Evolutionary conservation across 2,797 vertebrate species (phyloP).

Genomic region (Rhinophrynus dorsalis): DNA sequence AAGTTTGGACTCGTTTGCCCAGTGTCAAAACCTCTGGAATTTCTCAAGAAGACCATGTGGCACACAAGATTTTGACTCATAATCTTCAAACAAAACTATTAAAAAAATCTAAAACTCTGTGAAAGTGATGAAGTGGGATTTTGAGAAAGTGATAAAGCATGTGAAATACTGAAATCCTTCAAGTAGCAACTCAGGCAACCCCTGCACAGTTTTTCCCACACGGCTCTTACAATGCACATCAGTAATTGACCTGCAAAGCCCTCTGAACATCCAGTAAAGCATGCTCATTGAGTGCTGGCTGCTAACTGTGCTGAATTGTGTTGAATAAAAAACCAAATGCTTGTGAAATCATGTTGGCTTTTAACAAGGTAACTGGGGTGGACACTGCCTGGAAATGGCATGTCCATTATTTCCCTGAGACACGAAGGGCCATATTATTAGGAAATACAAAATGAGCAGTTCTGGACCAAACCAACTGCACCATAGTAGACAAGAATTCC

Average conservation of each 20-base stretch:
- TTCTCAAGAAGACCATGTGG: constrained; percentile 19
- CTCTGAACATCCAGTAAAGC: neutral
- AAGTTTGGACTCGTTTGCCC: constrained; percentile 33
- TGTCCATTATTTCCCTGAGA: neutral
- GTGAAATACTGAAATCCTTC: constrained; percentile 16
- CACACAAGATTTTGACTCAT: constrained; percentile 6
- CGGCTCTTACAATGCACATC: neutral
- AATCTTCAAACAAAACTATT: constrained; percentile 19
- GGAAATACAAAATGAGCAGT: too few relatives aligned
- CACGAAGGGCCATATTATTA: too few relatives aligned
- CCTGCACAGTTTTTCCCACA: constrained; percentile 12
- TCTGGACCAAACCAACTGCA: too few relatives aligned
- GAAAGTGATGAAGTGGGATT: constrained; percentile 41
- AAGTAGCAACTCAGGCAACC: constrained; percentile 18
- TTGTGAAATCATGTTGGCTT: constrained; percentile 1
- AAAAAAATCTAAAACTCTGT: constrained; percentile 2
- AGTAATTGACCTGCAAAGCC: constrained; percentile 6
- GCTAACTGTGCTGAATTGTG: neutral
- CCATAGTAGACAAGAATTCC: too few relatives aligned
- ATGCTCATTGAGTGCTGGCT: neutral
- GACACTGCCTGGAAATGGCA: constrained; percentile 7
- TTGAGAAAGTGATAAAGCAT: constrained; percentile 30
- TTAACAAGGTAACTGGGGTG: constrained; percentile 4
- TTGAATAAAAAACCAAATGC: constrained; percentile 1
- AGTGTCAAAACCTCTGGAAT: constrained; percentile 43